These are phyloP conservation scores for Bursaphelenchus mucronatus DNA, from an alignment of 1,140 invertebrate species.

Conservation along the genomic window DNA sequence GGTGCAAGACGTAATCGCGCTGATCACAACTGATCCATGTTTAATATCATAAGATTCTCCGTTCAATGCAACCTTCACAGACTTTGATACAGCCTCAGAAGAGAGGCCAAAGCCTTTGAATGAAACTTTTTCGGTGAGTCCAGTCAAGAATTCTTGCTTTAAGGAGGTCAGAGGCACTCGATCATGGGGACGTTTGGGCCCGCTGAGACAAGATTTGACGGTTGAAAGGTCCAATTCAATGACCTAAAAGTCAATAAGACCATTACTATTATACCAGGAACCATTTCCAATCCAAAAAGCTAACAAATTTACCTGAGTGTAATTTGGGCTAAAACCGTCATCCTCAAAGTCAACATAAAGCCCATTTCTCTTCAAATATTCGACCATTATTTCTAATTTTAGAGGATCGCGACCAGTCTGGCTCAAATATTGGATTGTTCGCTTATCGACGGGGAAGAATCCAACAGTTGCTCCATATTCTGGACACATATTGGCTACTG, in stretches of 20 bases:
- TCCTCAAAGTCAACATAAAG: slow-evolving; percentile 81
- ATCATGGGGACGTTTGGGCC: slow-evolving; percentile 94
- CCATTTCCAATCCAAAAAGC: slow-evolving; percentile 7
- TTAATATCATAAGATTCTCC: slow-evolving; percentile 75
- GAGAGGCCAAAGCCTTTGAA: slow-evolving; percentile 75
- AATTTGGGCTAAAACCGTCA: slow-evolving; percentile 75
- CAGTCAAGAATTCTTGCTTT: slow-evolving; percentile 80
- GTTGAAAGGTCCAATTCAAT: slow-evolving; percentile 80
- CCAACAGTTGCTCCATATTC: slow-evolving; percentile 82
- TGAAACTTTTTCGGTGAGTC: slow-evolving; percentile 75
- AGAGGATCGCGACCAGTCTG: slow-evolving; percentile 73
- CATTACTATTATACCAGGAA: slow-evolving; percentile 13
- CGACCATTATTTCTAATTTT: slow-evolving; percentile 77
- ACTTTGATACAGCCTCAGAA: slow-evolving; percentile 68
- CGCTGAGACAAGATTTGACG: slow-evolving; percentile 87
- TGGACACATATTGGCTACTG: slow-evolving; percentile 86
- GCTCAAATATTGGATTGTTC: slow-evolving; percentile 67
- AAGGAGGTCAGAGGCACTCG: slow-evolving; percentile 82
- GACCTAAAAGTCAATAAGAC: slow-evolving; percentile 64
- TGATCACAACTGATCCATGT: slow-evolving; percentile 92
- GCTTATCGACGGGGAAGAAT: slow-evolving; percentile 86
- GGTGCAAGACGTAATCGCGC: slow-evolving; percentile 94
- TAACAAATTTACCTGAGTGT: slow-evolving; percentile 65
- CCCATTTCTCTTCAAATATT: slow-evolving; percentile 75
- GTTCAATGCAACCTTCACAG: slow-evolving; percentile 74